Conservation (phyloP, 2,797 vertebrate genomes). For the Ctenochaetus hawaiiensis region DNA sequence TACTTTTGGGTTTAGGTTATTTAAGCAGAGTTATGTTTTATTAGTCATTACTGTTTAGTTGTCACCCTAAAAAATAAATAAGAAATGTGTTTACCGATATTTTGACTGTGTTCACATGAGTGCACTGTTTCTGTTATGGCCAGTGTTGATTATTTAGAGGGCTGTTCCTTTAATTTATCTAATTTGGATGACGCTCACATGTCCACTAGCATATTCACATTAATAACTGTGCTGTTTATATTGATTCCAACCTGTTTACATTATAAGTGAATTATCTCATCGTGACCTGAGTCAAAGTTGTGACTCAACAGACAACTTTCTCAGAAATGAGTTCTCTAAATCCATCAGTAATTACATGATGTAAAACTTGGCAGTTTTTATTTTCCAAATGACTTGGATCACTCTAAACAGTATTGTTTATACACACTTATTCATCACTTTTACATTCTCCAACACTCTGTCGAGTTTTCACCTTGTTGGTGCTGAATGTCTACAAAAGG, state of each 20-base stretch:
- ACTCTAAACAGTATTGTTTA: slow-evolving; percentile 1
- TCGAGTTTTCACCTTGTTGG: slow-evolving; percentile 42
- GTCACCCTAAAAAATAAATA: too few relatives aligned
- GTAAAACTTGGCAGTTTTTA: slow-evolving; percentile 2
- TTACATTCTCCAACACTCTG: slow-evolving; percentile 48
- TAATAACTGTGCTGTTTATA: not conserved
- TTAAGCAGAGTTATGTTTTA: too few relatives aligned
- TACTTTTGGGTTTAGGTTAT: too few relatives aligned
- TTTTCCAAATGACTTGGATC: slow-evolving; percentile 30
- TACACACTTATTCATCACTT: slow-evolving; percentile 9
- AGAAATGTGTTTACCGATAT: too few relatives aligned
- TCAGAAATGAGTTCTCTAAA: slow-evolving; percentile 8
- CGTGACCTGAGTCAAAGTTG: slow-evolving; percentile 9
- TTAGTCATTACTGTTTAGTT: too few relatives aligned
- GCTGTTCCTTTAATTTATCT: not conserved
- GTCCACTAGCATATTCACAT: not conserved
- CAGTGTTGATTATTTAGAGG: not conserved
- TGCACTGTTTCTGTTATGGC: not conserved
- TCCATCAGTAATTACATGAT: slow-evolving; percentile 25
- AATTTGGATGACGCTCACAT: too few relatives aligned
- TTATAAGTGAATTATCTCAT: not conserved
- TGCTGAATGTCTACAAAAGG: slow-evolving; percentile 18
- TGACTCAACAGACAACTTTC: slow-evolving; percentile 38
- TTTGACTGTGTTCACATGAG: not conserved
- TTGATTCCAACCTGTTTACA: not conserved